These are phyloP conservation scores for Rana temporaria DNA, from an alignment of 2,113 vertebrate species.

Conservation along the genomic window DNA sequence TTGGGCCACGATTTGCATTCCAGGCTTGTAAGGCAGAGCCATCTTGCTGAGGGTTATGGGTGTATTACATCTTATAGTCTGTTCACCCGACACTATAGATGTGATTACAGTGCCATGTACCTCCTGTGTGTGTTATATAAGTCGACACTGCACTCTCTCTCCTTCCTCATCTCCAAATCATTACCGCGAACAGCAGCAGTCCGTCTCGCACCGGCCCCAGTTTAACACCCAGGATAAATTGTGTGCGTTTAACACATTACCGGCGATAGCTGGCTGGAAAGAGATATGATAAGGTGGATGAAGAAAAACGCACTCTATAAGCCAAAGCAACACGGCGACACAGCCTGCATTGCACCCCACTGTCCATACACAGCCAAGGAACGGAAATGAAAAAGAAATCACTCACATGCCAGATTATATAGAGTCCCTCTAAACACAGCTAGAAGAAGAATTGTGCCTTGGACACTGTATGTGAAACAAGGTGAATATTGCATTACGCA, in stretches of 20 bases:
- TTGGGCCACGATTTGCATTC: not conserved
- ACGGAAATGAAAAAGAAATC: not conserved
- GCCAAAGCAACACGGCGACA: slow-evolving; percentile 2
- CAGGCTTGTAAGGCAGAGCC: not conserved
- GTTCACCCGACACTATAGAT: not conserved
- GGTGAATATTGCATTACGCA: no score
- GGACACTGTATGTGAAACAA: no score
- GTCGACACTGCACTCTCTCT: not conserved
- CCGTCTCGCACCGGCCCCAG: not conserved
- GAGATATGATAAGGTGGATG: not conserved
- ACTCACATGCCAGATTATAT: no score
- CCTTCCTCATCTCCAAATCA: slow-evolving; percentile 13
- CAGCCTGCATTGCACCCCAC: not conserved
- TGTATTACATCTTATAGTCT: not conserved
- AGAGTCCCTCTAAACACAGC: no score
- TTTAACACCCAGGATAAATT: slow-evolving; percentile 25
- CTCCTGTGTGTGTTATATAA: slow-evolving; percentile 10
- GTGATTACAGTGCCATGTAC: slow-evolving; percentile 5
- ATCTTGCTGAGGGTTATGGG: not conserved
- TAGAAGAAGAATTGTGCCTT: no score
- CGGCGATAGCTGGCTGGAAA: not conserved
- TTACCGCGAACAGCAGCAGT: slow-evolving; percentile 19
- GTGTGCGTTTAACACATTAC: slow-evolving; percentile 40
- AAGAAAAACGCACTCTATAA: not conserved
- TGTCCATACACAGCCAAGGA: not conserved